These are phyloP conservation scores for Solen grandis DNA, from an alignment of 1,140 invertebrate genomes.

Conservation along the genomic window DNA sequence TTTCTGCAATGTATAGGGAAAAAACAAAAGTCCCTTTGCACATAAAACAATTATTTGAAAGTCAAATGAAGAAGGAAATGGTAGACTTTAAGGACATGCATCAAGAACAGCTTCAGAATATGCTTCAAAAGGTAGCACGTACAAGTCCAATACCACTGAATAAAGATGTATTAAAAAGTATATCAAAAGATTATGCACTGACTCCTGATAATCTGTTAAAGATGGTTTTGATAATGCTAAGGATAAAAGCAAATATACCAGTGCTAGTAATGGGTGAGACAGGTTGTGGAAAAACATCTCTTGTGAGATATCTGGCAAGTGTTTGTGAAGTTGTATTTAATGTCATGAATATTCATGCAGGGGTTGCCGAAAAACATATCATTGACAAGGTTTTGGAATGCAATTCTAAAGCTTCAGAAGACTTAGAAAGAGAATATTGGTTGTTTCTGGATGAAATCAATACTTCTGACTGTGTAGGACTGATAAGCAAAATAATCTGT, in stretches of 20 bases:
- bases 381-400: not conserved
- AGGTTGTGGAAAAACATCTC: constrained; percentile 74
- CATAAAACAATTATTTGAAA: constrained; percentile 55
- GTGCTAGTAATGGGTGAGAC: constrained; percentile 77
- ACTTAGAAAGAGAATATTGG: constrained; percentile 18
- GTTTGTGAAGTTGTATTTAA: constrained; percentile 48
- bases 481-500: constrained; percentile 57
- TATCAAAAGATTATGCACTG: constrained; percentile 56
- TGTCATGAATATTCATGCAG: constrained; percentile 59
- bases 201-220: constrained; percentile 67
- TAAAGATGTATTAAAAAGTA: not conserved
- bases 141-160: not conserved
- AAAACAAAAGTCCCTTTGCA: constrained; percentile 33
- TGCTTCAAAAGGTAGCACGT: constrained; percentile 53
- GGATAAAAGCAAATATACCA: constrained; percentile 63
- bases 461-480: constrained; percentile 51
- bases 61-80: constrained; percentile 41
- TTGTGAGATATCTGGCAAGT: constrained; percentile 65
- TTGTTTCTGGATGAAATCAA: constrained; percentile 64
- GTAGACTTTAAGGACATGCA: constrained; percentile 40
- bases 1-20: constrained; percentile 58
- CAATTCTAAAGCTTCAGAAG: not conserved
- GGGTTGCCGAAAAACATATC: constrained; percentile 18
- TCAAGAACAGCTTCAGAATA: constrained; percentile 33
- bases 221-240: constrained; percentile 64